Percentiles rank a stretch among this genome's conserved stretches.
These are phyloP conservation scores for Stegodyphus mimosarum DNA, from an alignment of 1,140 invertebrate species.

Conservation along the genomic window DNA sequence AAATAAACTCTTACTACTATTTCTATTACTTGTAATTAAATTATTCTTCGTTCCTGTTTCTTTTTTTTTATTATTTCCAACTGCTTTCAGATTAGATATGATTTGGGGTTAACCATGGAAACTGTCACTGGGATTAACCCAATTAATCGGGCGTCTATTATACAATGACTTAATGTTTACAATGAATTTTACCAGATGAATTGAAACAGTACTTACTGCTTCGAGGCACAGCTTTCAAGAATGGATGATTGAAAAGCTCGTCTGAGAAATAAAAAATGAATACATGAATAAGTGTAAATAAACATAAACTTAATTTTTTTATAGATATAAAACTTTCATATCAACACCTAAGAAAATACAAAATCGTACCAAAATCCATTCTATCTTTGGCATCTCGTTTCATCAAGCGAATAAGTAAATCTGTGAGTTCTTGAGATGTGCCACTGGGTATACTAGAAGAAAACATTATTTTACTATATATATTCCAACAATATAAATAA, in stretches of 20 bases:
- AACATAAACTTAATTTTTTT: neutral
- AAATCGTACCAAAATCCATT: conserved; percentile 81
- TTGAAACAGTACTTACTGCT: conserved; percentile 50
- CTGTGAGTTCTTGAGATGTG: conserved; percentile 88
- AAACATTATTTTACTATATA: conserved; percentile 4
- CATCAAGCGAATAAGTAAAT: conserved; percentile 83
- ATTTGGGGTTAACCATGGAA: too few relatives aligned
- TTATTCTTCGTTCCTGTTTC: too few relatives aligned
- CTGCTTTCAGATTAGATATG: too few relatives aligned
- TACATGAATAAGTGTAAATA: neutral
- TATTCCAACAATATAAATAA: conserved; percentile 7
- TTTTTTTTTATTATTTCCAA: too few relatives aligned
- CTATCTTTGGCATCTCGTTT: conserved; percentile 93
- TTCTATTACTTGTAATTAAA: too few relatives aligned
- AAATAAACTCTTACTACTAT: too few relatives aligned
- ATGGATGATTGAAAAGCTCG: conserved; percentile 91
- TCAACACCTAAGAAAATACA: too few relatives aligned
- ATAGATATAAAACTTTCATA: neutral
- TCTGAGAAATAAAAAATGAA: conserved; percentile 70
- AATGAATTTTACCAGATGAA: too few relatives aligned
- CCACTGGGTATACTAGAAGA: conserved; percentile 85
- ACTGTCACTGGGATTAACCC: too few relatives aligned
- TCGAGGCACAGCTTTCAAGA: conserved; percentile 73
- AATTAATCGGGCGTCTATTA: too few relatives aligned
- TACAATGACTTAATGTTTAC: too few relatives aligned